Percentiles rank a stretch among this genome's conserved stretches.
Conservation (phyloP, 2,888 invertebrate genomes). For the Aspidapion aeneum region DNA sequence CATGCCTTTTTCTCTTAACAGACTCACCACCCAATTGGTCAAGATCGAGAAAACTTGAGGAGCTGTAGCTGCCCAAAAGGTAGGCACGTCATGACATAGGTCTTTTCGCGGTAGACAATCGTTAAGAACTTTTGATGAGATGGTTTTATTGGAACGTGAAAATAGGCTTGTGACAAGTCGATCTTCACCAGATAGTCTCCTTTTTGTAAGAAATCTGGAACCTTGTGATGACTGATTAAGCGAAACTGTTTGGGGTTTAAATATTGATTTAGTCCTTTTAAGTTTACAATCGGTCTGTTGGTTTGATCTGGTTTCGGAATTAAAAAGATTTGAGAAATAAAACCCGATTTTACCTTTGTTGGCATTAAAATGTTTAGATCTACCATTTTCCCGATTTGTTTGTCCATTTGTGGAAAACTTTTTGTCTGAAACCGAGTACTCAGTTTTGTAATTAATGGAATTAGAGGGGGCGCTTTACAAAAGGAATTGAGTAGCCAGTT, state of each 20-base stretch:
- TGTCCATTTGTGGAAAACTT: slow-evolving; percentile 8
- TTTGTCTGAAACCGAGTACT: slow-evolving; percentile 1
- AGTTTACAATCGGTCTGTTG: slow-evolving; percentile 17
- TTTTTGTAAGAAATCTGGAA: slow-evolving; percentile 25
- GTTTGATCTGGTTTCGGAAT: too few species aligned
- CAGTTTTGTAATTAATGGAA: background rate
- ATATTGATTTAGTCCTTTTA: slow-evolving; percentile 15
- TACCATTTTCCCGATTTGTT: slow-evolving; percentile 11
- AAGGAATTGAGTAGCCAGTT: background rate
- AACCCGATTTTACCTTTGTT: slow-evolving; percentile 2
- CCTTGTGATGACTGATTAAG: slow-evolving; percentile 9
- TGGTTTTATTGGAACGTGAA: slow-evolving; percentile 10
- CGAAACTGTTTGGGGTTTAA: slow-evolving; percentile 14
- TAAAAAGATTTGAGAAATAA: slow-evolving; percentile 17
- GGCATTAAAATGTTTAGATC: slow-evolving; percentile 9
- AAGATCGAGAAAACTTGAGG: background rate
- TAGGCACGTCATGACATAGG: background rate
- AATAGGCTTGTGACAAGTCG: slow-evolving; percentile 18
- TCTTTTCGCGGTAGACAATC: background rate
- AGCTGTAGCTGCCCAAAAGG: background rate
- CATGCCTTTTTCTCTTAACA: background rate
- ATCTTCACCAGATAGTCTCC: slow-evolving; percentile 24
- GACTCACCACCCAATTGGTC: background rate
- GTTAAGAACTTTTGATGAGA: background rate
- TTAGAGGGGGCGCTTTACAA: background rate